These are phyloP conservation scores for Chrysemys picta DNA, from an alignment of 2,113 vertebrate species.

Conservation along the genomic window DNA sequence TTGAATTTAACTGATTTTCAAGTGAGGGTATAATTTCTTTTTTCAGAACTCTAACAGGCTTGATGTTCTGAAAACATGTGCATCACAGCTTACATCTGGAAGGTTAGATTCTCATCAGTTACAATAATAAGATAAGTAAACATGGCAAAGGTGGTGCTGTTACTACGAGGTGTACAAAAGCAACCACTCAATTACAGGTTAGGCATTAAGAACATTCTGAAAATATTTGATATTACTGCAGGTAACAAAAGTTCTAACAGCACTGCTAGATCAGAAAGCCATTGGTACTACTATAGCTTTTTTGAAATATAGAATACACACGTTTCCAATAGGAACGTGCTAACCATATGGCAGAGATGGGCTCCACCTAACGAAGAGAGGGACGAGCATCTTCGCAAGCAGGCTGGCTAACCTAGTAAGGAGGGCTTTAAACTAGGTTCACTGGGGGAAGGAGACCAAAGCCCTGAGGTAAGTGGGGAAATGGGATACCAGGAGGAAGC, in stretches of 20 bases:
- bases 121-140: background rate
- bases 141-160: background rate
- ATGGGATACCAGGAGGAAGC: too few relatives aligned
- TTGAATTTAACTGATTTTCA: background rate
- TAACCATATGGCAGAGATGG: background rate
- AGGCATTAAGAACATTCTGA: background rate
- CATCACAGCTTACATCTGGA: background rate
- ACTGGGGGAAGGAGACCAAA: too few relatives aligned
- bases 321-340: background rate
- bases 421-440: too few relatives aligned
- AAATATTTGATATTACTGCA: background rate
- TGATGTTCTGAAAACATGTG: background rate
- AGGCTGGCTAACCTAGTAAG: too few relatives aligned
- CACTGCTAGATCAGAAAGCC: background rate
- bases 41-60: background rate
- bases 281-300: accelerated
- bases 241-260: background rate
- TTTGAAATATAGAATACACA: background rate
- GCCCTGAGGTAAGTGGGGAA: too few relatives aligned
- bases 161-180: background rate
- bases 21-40: background rate
- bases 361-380: too few relatives aligned
- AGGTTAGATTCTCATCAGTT: background rate
- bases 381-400: too few relatives aligned
- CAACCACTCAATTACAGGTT: background rate